phyloP scores from a whole-genome alignment of 2,888 invertebrate genomes.

The Calliopum simillimum region DNA sequence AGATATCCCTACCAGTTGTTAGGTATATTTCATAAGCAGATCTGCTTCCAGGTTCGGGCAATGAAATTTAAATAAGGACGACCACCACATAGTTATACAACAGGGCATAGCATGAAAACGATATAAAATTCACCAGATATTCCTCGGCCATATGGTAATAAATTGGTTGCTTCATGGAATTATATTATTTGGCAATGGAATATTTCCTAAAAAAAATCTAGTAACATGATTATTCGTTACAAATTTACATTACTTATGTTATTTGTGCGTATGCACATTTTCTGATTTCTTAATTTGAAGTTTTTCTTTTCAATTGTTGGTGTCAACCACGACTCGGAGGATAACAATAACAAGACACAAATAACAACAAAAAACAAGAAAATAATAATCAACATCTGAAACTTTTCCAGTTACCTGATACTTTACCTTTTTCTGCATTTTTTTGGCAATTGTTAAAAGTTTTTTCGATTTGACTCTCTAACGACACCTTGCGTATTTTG shows the following conservation, averaged over 20 bases:
- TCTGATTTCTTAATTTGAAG: background rate
- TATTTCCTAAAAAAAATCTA: background rate
- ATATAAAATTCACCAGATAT: no score
- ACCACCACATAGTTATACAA: no score
- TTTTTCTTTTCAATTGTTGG: background rate
- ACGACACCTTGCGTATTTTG: slow-evolving; percentile 19
- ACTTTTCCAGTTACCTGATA: slow-evolving; percentile 19
- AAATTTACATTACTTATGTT: background rate
- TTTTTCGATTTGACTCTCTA: slow-evolving; percentile 17
- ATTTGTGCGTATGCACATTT: background rate
- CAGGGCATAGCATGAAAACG: no score
- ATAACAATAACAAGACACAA: background rate
- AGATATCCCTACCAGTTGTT: no score
- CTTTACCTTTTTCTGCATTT: background rate
- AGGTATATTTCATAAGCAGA: no score
- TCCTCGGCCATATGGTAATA: background rate
- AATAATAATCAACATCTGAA: slow-evolving; percentile 4
- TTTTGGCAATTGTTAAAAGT: slow-evolving; percentile 6
- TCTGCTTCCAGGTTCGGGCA: no score
- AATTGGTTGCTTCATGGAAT: background rate
- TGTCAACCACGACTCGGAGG: background rate
- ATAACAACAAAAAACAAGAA: slow-evolving; percentile 7
- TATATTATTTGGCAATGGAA: background rate
- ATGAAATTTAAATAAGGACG: no score
- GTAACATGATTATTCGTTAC: background rate